Evolutionary conservation across 2,888 invertebrate species (phyloP).

Genomic region (Lasius fuliginosus): DNA sequence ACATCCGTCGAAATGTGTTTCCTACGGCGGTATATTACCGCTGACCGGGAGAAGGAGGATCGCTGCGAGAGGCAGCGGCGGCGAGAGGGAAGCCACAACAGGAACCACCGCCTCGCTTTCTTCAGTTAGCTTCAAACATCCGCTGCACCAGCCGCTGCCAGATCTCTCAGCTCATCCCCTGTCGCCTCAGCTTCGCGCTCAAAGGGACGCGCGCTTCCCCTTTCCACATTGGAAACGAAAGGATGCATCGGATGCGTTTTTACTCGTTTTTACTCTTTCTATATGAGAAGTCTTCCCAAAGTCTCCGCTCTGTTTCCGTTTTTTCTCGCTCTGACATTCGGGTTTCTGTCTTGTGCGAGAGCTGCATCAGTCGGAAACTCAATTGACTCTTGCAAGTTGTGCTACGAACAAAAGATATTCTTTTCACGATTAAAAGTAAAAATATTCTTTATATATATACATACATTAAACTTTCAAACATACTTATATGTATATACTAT

Average conservation of each 20-base stretch:
- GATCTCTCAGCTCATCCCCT: slow-evolving; percentile 62
- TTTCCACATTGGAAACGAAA: slow-evolving; percentile 50
- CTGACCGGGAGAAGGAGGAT: slow-evolving; percentile 61
- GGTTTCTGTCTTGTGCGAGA: not conserved
- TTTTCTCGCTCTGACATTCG: slow-evolving; percentile 4
- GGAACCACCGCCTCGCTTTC: slow-evolving; percentile 77
- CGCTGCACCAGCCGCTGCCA: slow-evolving; percentile 79
- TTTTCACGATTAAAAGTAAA: not conserved
- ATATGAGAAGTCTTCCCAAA: slow-evolving; percentile 14
- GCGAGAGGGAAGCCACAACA: slow-evolving; percentile 70
- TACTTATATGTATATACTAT: not conserved
- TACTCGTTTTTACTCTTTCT: not conserved
- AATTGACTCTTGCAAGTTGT: not conserved
- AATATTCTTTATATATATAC: too few species aligned
- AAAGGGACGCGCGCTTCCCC: slow-evolving; percentile 57
- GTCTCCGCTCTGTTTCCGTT: slow-evolving; percentile 28
- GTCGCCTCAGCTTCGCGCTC: slow-evolving; percentile 61
- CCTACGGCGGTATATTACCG: slow-evolving; percentile 63
- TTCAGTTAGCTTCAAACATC: slow-evolving; percentile 78
- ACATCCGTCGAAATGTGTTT: slow-evolving; percentile 80
- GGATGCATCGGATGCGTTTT: slow-evolving; percentile 44
- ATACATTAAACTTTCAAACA: not conserved
- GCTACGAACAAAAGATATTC: slow-evolving; percentile 2
- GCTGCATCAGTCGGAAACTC: not conserved
- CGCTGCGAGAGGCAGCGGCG: slow-evolving; percentile 58